Evolutionary conservation across 2,888 invertebrate genomes (phyloP), one percentile per base, ranked within the genome.

Genomic region (Linnaemya vulpina): DNA sequence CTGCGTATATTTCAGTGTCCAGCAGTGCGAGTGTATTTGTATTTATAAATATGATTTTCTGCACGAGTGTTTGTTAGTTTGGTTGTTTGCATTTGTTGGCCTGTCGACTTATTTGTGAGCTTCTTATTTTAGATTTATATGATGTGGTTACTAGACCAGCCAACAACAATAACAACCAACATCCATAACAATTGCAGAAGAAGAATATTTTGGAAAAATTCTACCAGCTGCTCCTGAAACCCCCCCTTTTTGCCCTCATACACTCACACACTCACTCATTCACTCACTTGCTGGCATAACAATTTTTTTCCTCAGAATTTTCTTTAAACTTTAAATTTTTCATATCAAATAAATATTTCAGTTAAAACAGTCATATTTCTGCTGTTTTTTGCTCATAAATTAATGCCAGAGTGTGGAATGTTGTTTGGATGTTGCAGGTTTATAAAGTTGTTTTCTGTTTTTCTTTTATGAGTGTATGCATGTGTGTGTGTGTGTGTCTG

Each of bases 51-150:
- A 71, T 76, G 65, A 70, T 71, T 76, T 63, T 63, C 53, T 68
- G 70, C 80, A 76, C 55, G 80, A 84, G 67, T 80, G 71, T 80
- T 75, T 70, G 35, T 53, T 58, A 55, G 65, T 20, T 65, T 3
- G 53, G 3, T 79, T 76, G 38, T 53, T 30, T 75, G 65, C 75
- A 40, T 79, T 77, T 84, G 80, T 68, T 81, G 62, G 73, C 55
- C 80, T 73, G 80, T 85, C 85, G 70, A 82, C 82, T 85, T 85
- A 85, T 82, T 75, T 82, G 82, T 82, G 82, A 85, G 85, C 85
- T 82, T 67, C 82, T 85, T 85, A 85, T 85, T 85, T 82, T 76
- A 82, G 85, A 85, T 85, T 85, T 85, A 85, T 85, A 75, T 82
- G 82, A 78, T 85, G 82, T 82, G 82, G 85, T 85, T 67, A 73